Percentiles rank a stretch among this genome's conserved stretches.
phyloP scores from a whole-genome alignment of 2,797 vertebrate genomes.

The Halcyon chelicuti region DNA sequence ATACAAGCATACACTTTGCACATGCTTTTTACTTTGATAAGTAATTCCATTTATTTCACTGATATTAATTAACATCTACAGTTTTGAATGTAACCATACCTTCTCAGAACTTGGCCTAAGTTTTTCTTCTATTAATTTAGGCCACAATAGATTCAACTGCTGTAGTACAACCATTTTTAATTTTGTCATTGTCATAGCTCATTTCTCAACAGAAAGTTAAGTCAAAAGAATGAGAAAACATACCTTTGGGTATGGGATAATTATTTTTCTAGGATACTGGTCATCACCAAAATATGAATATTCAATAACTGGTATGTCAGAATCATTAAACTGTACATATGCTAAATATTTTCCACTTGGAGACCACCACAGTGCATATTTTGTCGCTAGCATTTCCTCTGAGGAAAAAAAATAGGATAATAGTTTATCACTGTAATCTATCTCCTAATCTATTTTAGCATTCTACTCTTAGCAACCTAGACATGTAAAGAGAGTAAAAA shows the following conservation, averaged over 20 bases:
- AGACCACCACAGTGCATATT: conserved; percentile 96
- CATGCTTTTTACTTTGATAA: not conserved
- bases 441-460: not conserved
- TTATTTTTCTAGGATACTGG: conserved; percentile 91
- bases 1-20: not conserved
- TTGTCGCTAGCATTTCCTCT: conserved; percentile 95
- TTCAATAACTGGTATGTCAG: conserved; percentile 89
- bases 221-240: conserved; percentile 17
- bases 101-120: not conserved
- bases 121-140: not conserved
- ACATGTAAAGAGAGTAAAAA: not conserved
- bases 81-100: not conserved
- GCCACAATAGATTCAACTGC: not conserved
- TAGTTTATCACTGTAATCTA: not conserved
- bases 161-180: not conserved
- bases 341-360: conserved; percentile 86
- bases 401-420: conserved; percentile 28
- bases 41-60: not conserved
- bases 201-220: conserved; percentile 29
- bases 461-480: not conserved
- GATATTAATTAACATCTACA: not conserved
- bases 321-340: conserved; percentile 93
- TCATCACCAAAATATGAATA: conserved; percentile 90
- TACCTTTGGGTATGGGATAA: conserved; percentile 96
- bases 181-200: conserved; percentile 20